Evolutionary conservation across 2,113 vertebrate species (phyloP), one percentile per base, ranked within the genome.

Genomic region (Cephalopholis sonnerati): DNA sequence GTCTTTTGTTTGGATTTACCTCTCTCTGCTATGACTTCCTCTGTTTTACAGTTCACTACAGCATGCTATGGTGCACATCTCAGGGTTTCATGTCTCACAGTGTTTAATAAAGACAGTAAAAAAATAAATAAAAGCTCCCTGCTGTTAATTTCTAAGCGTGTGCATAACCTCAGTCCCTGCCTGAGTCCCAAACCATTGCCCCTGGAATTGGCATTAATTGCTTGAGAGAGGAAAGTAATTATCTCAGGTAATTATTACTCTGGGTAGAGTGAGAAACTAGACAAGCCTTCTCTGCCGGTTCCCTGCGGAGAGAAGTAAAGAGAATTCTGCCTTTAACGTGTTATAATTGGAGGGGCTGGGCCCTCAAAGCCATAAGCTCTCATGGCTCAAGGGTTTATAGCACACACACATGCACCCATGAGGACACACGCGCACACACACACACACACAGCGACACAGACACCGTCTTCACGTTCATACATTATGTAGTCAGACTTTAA

Each of bases 231-330:
- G 91, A 92, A 95, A 95, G 95, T 95, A 94, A 96, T 96, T 95
- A 96, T 95, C 93, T 93, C 92, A 95, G 95, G 95, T 95, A 95
- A 96, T 96, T 95, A 96, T 95, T 93, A 94, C 91, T 90, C 86
- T 89, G 89, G 86, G 91, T 93, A 83, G 94, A 95, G 94, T 90
- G 90, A 93, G 89, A 86, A 92, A 86, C 86, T 68, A 89, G 86
- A 93, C 89, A 85, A 90, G 84, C 84, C 79, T 89, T 87, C 86
- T 91, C 80, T 62, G 51, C 25, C 50, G 25, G 63, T 55, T 89
- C 94, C 94, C 93, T 89, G 88, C 29, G 83, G 93, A 89, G 89
- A 72, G 59, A 79, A 89, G 87, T 86, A 87, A 89, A 83, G 69
- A 91, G 85, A 93, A 92, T 92, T 93, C 82, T 86, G 82, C 78